phyloP scores from a whole-genome alignment of 2,888 invertebrate species.

The Halocaridina rubra region DNA sequence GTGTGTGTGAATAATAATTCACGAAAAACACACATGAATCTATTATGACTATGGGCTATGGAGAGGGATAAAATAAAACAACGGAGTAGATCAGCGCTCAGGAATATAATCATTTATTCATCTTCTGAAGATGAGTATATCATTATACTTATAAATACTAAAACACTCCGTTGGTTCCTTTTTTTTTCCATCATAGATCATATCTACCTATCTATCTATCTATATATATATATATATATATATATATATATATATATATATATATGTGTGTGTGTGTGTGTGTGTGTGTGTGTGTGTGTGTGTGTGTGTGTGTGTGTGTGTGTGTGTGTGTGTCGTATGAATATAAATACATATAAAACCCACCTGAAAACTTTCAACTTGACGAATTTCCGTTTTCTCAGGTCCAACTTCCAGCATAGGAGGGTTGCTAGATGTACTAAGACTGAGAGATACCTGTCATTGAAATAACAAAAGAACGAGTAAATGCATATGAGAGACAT shows the following conservation, averaged over 20 bases:
- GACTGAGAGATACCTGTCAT: slow-evolving; percentile 51
- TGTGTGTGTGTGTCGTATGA: not conserved
- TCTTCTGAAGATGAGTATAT: too few species aligned
- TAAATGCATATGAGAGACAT: too few species aligned
- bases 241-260: slow-evolving; percentile 4
- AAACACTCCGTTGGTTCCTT: too few species aligned
- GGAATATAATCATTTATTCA: too few species aligned
- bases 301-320: not conserved
- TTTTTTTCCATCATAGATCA: too few species aligned
- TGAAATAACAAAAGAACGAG: too few species aligned
- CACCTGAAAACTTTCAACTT: slow-evolving; percentile 48
- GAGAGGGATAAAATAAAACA: too few species aligned
- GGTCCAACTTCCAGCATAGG: slow-evolving; percentile 57
- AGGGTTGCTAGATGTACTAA: slow-evolving; percentile 37
- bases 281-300: not conserved
- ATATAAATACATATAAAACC: not conserved
- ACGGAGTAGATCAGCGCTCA: too few species aligned
- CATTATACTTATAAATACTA: too few species aligned
- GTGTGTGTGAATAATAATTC: too few species aligned
- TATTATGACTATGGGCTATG: too few species aligned
- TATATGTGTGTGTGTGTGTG: not conserved
- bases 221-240: slow-evolving; percentile 2
- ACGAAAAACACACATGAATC: too few species aligned
- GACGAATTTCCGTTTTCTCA: slow-evolving; percentile 43
- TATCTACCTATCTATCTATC: not conserved